phyloP scores from a whole-genome alignment of 2,797 vertebrate genomes.

The Spheniscus humboldti region DNA sequence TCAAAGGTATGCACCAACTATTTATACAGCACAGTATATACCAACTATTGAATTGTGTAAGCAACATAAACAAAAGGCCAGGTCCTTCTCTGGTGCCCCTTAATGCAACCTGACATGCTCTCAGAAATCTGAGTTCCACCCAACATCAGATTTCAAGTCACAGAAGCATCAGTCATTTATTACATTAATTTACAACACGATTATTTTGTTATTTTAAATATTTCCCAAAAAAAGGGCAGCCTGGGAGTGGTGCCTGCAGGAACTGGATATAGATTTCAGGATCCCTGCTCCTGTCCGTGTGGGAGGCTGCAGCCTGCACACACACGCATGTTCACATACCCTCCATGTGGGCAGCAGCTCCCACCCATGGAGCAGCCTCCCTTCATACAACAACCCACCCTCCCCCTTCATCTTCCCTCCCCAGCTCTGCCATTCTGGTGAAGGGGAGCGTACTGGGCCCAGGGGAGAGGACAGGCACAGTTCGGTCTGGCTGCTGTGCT shows the following conservation, averaged over 20 bases:
- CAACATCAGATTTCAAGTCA: background rate
- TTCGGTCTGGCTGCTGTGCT: background rate
- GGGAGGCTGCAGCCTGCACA: background rate
- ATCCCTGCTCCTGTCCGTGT: background rate
- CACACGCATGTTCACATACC: accelerated
- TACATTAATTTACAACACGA: background rate
- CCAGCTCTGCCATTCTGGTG: accelerated
- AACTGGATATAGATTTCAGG: background rate
- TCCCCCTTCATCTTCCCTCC: background rate
- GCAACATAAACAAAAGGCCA: background rate
- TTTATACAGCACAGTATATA: background rate
- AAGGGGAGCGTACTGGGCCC: accelerated
- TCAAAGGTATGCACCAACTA: background rate
- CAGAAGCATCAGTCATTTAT: background rate
- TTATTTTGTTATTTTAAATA: background rate
- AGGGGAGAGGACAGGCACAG: background rate
- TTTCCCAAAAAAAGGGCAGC: background rate
- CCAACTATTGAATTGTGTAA: background rate
- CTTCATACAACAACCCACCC: background rate
- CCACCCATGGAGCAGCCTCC: background rate
- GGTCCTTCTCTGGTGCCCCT: background rate
- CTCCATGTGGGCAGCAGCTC: background rate
- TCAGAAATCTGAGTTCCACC: background rate
- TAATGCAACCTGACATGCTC: background rate
- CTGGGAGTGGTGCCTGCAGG: background rate